Evolutionary conservation across 2,888 invertebrate genomes (phyloP), one percentile per base, ranked within the genome.

Genomic region (Tillus elongatus): DNA sequence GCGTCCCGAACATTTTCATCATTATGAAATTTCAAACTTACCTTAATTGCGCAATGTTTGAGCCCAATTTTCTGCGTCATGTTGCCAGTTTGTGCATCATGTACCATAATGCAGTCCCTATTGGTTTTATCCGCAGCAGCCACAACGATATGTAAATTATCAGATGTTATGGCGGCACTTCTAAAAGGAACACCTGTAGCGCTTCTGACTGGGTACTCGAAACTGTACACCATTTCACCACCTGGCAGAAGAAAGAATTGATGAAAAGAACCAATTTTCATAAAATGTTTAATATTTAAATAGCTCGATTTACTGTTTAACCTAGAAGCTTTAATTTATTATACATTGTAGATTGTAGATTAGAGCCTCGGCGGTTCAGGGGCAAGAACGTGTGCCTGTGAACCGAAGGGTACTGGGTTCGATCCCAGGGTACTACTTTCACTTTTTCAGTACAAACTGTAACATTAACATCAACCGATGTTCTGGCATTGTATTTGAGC

Each of bases 31-130:
- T 34, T 16, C 29, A 36, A 12, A 28, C 40, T 40, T 59, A 75
- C 77, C 61, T 79, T 80, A 37, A 73, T 71, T 13, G 64, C 63
- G 43, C 71, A 71, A 4, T 64, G 63, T 51, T 68, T 70, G 1
- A 74, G 53, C 9, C 70, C 49, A 37, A 73, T 66, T 47, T 67
- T 69, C 8, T 72, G 63, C 2, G 72, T 57, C 4, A 67, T 62
- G 9, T 75, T 73, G 0, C 93, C 93, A 29, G 79, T 88, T 43
- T 79, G 77, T 0, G 86, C 83, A 52, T 82, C 88, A 58, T 88
- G 85, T 0, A 92, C 81, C 37, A 82, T 80, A 2, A 95, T 67
- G 37, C 85, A 85, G 58, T 92, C 92, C 44, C 80, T 73, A 32
- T 77, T 81, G 1, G 79, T 74, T 54, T 80, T 75, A 53, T 92